Conservation (phyloP, 2,888 invertebrate genomes). For the Diadegma fenestrale region DNA sequence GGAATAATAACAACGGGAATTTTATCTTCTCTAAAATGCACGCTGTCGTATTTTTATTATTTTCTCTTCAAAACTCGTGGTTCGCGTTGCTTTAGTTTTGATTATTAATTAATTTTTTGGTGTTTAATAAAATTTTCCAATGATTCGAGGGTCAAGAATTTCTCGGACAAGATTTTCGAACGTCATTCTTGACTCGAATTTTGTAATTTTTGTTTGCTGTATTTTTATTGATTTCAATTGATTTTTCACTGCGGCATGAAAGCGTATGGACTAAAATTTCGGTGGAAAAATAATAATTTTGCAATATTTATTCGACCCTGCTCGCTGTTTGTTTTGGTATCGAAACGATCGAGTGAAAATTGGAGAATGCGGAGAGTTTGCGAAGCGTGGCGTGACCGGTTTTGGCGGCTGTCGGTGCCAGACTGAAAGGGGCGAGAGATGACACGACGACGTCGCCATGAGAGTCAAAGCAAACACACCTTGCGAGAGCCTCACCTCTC, state of each 20-base stretch:
- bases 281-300: neutral
- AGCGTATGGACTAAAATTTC: neutral
- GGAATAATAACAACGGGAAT: neutral
- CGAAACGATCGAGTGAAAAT: neutral
- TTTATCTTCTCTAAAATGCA: too few relatives aligned
- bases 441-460: constrained; percentile 53
- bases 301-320: neutral
- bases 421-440: constrained; percentile 72
- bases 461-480: constrained; percentile 46
- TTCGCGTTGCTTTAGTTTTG: neutral
- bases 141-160: neutral
- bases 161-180: neutral
- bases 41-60: too few relatives aligned
- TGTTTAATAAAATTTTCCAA: neutral
- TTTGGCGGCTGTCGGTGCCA: constrained; percentile 74
- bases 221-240: neutral
- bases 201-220: neutral
- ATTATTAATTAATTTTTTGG: neutral
- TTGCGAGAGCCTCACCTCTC: constrained; percentile 55
- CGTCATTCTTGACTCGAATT: neutral
- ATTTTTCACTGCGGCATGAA: neutral
- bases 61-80: too few relatives aligned
- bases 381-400: constrained; percentile 55
- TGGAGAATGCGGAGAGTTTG: neutral
- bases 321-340: constrained; percentile 1